Conservation (phyloP, 2,888 invertebrate genomes). For the Eristalinus sepulchralis region DNA sequence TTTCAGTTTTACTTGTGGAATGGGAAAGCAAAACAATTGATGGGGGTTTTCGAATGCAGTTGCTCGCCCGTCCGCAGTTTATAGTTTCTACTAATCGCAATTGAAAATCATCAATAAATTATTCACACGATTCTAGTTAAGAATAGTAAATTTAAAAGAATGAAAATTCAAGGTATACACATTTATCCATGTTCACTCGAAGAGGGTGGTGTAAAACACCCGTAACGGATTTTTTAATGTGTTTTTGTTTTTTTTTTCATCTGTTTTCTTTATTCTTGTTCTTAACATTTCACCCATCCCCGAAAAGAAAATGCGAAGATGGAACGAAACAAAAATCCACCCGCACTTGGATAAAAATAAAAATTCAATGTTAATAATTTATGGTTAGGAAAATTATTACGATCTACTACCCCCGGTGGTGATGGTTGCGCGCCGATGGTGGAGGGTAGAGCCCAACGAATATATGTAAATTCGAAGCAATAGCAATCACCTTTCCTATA, state of each 20-base stretch:
- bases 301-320: conserved; percentile 27
- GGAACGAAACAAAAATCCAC: conserved; percentile 53
- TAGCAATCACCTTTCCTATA: conserved; percentile 66
- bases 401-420: conserved; percentile 50
- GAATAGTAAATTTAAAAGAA: conserved; percentile 14
- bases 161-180: conserved; percentile 15
- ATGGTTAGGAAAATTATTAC: conserved; percentile 71
- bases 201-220: conserved; percentile 65
- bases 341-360: conserved; percentile 71
- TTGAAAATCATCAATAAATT: neutral
- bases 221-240: conserved; percentile 70
- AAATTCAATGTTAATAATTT: conserved; percentile 72
- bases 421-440: conserved; percentile 2
- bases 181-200: conserved; percentile 40
- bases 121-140: neutral
- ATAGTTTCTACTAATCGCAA: neutral
- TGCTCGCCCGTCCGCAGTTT: neutral
- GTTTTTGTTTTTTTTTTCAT: conserved; percentile 51
- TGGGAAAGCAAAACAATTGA: neutral
- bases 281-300: conserved; percentile 4
- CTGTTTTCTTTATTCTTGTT: conserved; percentile 15
- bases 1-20: conserved; percentile 8
- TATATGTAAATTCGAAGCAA: conserved; percentile 69
- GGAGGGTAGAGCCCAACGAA: conserved; percentile 37
- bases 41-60: neutral